Base-by-base conservation (phyloP, 2,888 invertebrate species). In the Watsonalla binaria region DNA sequence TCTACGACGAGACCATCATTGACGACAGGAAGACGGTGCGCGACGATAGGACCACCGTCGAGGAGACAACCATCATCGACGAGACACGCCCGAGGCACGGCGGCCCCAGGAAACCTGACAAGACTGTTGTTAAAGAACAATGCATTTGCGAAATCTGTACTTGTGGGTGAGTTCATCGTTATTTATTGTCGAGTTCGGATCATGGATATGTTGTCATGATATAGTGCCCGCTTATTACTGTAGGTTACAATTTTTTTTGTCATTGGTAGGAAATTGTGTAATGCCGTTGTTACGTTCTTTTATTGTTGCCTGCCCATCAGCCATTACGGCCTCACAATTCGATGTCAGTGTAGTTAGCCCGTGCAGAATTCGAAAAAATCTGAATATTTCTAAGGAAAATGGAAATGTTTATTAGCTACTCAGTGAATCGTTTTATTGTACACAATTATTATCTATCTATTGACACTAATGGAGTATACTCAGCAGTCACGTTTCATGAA, bases 81-180 rank as follows among this genome's bases (percentile, higher is more conserved):
- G 82, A 90, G 80, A 82, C 78, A 65, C 80, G 77, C 70, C 86
- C 85, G 39, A 80, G 75, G 63, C 77, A 74, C 49, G 84, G 80
- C 61, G 89, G 90, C 61, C 89, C 90, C 61, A 90, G 78, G 74
- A 86, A 84, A 78, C 86, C 88, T 54, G 85, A 88, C 63, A 85
- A 84, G 62, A 66, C 64, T 53, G 71, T 80, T 48, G 82, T 89
- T 63, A 95, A 94, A 77, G 96, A 96, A 76, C 95, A 96, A 82
- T 97, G 97, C 82, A 96, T 97, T 73, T 97, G 97, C 80, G 96
- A 97, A 90, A 94, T 97, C 61, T 97, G 97, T 82, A 97, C 96
- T 74, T 97, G 97, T 90, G 97, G 97, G 97, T 97, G 86, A 94
- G 96, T 93, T 24, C 2, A 2, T 24, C 1, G 4, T 24, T 24